Base-by-base conservation (phyloP, 2,113 vertebrate genomes). In the Spea multiplicata region DNA sequence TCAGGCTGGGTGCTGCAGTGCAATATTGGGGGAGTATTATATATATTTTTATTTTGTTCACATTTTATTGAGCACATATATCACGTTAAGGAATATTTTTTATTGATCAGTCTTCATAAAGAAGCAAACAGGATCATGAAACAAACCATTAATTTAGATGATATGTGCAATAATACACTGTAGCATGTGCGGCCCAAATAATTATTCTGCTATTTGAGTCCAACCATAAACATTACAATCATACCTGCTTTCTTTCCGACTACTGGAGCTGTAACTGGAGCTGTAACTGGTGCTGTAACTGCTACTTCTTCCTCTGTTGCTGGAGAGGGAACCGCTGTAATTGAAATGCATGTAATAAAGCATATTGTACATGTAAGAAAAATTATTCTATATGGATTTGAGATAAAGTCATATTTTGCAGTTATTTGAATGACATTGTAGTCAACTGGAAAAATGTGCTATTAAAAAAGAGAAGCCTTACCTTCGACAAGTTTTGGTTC, bases 191-290 rank as follows among this genome's bases (percentile, higher is more conserved):
- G 30, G 30, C 30, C 30, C 30, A 30, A 30, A 30, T 30, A 30
- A 30, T 30, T 30, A 30, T 30, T 30, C 30, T 30, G 30, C 30
- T 30, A 30, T 30, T 30, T 30, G 30, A 30, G 64, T 4, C 1
- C 44, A 59, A 5, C 10, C 4, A 59, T 68, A 68, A 14, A 47
- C 91, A 88, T 30, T 10, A 81, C 71, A 3, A 82, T 80, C 84
- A 82, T 96, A 98, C 97, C 95, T 96, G 96, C 92, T 86, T 93
- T 93, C 92, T 93, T 95, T 81, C 94, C 94, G 82, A 95, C 93
- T 81, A 94, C 95, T 64, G 97, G 97, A 65, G 89, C 78, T 64
- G 91, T 91, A 69, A 97, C 92, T 8, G 95, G 95, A 73, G 90
- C 84, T 64, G 90, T 81, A 17, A 89, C 84, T 30, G 30, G 55